Evolutionary conservation across 2,888 invertebrate species (phyloP), one percentile per base, ranked within the genome.

Genomic region (Dasysyrphus albostriatus): DNA sequence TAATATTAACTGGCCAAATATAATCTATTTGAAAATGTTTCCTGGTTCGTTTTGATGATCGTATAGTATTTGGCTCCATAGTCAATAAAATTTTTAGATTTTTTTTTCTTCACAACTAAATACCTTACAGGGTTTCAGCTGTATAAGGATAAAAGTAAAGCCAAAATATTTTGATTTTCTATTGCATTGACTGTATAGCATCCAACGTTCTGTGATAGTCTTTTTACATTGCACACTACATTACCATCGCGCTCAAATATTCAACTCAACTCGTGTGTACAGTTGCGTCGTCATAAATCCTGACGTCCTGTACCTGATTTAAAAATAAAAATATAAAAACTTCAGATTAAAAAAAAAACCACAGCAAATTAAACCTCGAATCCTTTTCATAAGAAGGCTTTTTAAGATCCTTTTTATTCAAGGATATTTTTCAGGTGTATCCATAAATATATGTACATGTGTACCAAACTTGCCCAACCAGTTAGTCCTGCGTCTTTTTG

Each of bases 381-480:
- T 76, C 81, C 76, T 81, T 76, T 70, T 73, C 58, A 49, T 80
- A 32, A 19, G 59, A 44, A 34, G 54, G 58, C 58, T 44, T 19
- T 34, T 49, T 80, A 51, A 59, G 42, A 78, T 82, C 82, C 82
- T 78, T 83, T 72, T 59, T 59, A 37, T 70, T 82, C 49, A 83
- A 83, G 82, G 82, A 83, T 78, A 47, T 72, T 54, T 58, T 58
- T 82, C 79, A 83, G 83, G 78, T 83, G 83, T 56, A 24, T 44
- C 24, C 24, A 19, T 7, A 9, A 1, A 24, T 16, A 63, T 37
- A 5, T 24, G 42, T 12, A 32, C 14, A 12, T 42, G 56, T 42
- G 12, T 32, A 39, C 54, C 32, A 54, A 82, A 87, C 85, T 70
- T 70, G 83, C 42, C 59, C 58, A 82, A 87, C 85, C 85, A 78